These are phyloP conservation scores for Uropsilus gracilis DNA, from an alignment of 2,113 vertebrate species.

Conservation along the genomic window DNA sequence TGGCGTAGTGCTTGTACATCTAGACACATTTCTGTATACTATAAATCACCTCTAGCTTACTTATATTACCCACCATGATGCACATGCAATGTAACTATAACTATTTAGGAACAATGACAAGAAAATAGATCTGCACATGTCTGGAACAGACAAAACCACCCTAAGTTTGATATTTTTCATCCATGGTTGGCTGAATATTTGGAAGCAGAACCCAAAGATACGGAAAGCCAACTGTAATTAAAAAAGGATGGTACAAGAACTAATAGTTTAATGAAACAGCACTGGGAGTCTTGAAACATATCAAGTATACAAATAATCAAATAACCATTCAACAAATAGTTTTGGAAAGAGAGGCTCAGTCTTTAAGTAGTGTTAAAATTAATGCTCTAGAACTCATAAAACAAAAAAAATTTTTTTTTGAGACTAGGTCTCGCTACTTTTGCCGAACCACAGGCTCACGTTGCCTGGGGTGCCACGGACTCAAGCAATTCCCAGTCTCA, in stretches of 20 bases:
- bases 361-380: constrained; percentile 23
- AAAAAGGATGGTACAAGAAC: neutral
- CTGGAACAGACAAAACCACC: neutral
- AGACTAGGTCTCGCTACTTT: no score
- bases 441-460: no score
- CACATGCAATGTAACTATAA: neutral
- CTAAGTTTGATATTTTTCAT: no score
- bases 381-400: neutral
- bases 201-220: neutral
- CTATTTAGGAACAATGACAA: neutral
- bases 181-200: neutral
- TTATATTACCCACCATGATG: neutral
- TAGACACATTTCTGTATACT: neutral
- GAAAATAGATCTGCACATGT: neutral
- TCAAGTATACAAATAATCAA: neutral
- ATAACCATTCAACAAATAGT: neutral
- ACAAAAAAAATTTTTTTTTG: no score
- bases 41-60: neutral
- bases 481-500: no score
- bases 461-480: no score
- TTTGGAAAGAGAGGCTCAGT: neutral
- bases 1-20: neutral
- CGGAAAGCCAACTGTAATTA: neutral
- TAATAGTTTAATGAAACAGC: neutral
- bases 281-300: neutral